Conservation (phyloP, 2,888 invertebrate species). For the Anaspis maculata region DNA sequence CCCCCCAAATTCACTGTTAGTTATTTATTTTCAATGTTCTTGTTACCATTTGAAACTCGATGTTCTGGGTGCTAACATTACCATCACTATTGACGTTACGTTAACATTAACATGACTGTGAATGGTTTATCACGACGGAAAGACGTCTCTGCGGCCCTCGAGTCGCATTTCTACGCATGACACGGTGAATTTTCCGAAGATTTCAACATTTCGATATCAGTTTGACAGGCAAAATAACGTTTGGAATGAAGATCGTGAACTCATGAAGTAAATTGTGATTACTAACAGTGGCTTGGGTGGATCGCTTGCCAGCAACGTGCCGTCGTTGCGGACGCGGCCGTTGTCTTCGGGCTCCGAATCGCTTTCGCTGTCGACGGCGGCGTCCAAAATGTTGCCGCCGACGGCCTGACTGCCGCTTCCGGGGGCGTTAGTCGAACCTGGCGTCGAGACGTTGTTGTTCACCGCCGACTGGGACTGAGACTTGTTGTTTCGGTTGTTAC, state of each 20-base stretch:
- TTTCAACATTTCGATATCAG: too few relatives aligned
- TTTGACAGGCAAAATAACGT: too few relatives aligned
- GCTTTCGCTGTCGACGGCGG: constrained; percentile 66
- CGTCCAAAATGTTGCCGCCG: constrained; percentile 52
- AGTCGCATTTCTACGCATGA: not conserved
- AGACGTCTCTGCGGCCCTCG: not conserved
- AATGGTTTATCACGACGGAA: too few relatives aligned
- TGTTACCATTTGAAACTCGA: too few relatives aligned
- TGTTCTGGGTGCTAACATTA: too few relatives aligned
- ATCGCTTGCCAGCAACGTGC: constrained; percentile 90
- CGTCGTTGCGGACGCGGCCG: constrained; percentile 79
- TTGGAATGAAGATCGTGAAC: too few relatives aligned
- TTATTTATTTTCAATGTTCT: too few relatives aligned
- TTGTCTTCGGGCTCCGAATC: constrained; percentile 79
- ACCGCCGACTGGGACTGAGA: constrained; percentile 28
- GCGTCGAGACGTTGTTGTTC: constrained; percentile 35
- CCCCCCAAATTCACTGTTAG: too few relatives aligned
- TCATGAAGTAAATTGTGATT: too few relatives aligned
- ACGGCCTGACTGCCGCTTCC: constrained; percentile 23
- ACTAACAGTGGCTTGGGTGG: constrained; percentile 95
- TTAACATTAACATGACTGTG: too few relatives aligned
- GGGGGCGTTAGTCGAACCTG: constrained; percentile 32
- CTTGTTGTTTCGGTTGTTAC: constrained; percentile 46
- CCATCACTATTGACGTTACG: too few relatives aligned
- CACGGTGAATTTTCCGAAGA: too few relatives aligned